Conservation (phyloP, 1,140 invertebrate genomes). For the Liolophura sinensis region DNA sequence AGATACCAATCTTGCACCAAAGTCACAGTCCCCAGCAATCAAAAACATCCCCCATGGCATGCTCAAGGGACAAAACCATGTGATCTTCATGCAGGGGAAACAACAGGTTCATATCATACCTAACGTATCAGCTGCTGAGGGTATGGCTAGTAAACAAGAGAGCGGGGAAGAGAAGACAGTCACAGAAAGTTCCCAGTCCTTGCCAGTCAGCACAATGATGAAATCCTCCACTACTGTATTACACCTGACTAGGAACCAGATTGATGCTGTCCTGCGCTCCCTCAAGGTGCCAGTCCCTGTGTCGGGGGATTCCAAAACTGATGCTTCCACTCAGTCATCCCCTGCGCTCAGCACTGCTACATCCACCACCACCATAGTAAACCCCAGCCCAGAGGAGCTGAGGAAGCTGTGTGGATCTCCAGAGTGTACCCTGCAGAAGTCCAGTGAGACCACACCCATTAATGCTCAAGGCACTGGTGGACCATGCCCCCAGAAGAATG, state of each 20-base stretch:
- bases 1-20: too few relatives aligned
- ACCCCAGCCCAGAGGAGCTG: background rate
- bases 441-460: too few relatives aligned
- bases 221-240: conserved; percentile 31
- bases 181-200: conserved; percentile 6
- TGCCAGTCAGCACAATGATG: background rate
- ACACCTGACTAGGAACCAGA: conserved; percentile 42
- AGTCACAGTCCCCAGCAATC: too few relatives aligned
- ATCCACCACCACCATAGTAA: conserved; percentile 5
- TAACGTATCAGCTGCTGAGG: background rate
- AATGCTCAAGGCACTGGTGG: too few relatives aligned
- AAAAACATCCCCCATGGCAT: background rate
- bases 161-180: conserved; percentile 9
- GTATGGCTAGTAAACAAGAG: background rate
- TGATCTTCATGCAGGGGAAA: background rate
- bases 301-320: conserved; percentile 17
- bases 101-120: background rate
- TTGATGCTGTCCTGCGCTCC: conserved; percentile 42
- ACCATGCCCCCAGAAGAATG: too few relatives aligned
- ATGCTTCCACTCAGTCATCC: conserved; percentile 26
- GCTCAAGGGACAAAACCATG: background rate
- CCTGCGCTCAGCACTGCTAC: background rate
- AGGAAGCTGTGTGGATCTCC: too few relatives aligned
- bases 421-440: too few relatives aligned
- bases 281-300: conserved; percentile 42